Conservation (phyloP, 2,113 vertebrate species). For the Vombatus ursinus region DNA sequence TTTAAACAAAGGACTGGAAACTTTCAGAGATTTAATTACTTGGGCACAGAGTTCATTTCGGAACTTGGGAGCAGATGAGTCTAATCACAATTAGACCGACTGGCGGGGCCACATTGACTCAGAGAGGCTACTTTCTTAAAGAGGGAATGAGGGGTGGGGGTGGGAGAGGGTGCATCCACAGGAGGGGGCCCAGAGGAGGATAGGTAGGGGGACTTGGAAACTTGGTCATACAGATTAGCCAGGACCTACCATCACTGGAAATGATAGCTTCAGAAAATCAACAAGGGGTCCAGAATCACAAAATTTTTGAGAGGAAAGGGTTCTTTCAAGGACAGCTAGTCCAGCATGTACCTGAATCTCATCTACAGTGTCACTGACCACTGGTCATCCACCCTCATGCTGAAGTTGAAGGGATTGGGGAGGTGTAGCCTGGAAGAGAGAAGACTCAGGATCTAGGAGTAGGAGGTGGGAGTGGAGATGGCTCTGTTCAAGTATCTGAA, state of each 20-base stretch:
- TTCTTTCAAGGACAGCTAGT: background rate
- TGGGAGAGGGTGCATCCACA: background rate
- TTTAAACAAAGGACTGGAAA: conserved; percentile 99
- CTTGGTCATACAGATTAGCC: background rate
- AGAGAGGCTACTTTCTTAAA: conserved; percentile 81
- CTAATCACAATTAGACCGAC: conserved; percentile 96
- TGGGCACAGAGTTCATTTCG: conserved; percentile 99
- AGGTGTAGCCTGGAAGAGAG: background rate
- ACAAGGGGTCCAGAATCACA: background rate
- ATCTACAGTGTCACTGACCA: background rate
- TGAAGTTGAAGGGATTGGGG: background rate
- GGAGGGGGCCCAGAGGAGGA: background rate
- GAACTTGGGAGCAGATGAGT: conserved; percentile 99
- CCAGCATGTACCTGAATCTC: background rate
- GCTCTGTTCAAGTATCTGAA: background rate
- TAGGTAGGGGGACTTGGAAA: background rate
- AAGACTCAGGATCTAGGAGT: background rate
- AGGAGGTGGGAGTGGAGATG: background rate
- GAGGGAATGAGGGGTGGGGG: conserved; percentile 11
- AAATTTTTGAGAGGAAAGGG: background rate
- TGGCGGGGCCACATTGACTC: conserved; percentile 80
- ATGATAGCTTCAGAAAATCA: background rate
- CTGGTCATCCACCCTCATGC: background rate
- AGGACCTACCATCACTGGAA: background rate
- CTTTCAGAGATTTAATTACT: conserved; percentile 99